phyloP scores from a whole-genome alignment of 2,797 vertebrate species.

The Cynopterus sphinx region DNA sequence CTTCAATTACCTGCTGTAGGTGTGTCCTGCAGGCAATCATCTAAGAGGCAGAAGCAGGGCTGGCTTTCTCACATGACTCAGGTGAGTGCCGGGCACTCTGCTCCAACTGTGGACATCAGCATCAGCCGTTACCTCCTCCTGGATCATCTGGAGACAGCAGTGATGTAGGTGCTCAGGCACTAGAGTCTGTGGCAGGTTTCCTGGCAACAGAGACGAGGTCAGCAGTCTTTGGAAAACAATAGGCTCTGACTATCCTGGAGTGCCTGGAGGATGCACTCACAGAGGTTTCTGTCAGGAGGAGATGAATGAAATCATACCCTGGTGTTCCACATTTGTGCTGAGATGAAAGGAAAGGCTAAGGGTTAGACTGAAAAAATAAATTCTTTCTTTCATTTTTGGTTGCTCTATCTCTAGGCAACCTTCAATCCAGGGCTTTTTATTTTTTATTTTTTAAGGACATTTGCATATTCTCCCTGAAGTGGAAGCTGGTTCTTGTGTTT shows the following conservation, averaged over 20 bases:
- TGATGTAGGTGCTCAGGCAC: not conserved
- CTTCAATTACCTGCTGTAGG: not conserved
- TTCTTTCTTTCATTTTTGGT: not conserved
- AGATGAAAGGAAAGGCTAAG: constrained; percentile 7
- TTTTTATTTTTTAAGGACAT: not conserved
- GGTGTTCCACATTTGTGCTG: not conserved
- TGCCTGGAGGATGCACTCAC: not conserved
- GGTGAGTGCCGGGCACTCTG: too few relatives aligned
- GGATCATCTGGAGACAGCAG: not conserved
- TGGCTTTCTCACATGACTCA: not conserved
- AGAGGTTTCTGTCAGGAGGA: not conserved
- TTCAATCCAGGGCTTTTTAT: not conserved
- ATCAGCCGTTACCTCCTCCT: not conserved
- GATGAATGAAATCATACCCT: constrained; percentile 9
- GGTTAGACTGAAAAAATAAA: not conserved
- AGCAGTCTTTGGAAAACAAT: constrained; percentile 24
- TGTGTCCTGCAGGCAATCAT: not conserved
- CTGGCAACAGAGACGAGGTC: constrained; percentile 31
- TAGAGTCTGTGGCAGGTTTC: constrained; percentile 43
- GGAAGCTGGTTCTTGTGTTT: not conserved
- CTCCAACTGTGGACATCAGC: not conserved
- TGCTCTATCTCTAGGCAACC: not conserved
- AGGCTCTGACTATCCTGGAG: constrained; percentile 15
- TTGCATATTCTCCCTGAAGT: not conserved
- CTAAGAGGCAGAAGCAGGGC: not conserved